These are phyloP conservation scores for Chromobotia macracanthus DNA, from an alignment of 2,797 vertebrate species.

Conservation along the genomic window DNA sequence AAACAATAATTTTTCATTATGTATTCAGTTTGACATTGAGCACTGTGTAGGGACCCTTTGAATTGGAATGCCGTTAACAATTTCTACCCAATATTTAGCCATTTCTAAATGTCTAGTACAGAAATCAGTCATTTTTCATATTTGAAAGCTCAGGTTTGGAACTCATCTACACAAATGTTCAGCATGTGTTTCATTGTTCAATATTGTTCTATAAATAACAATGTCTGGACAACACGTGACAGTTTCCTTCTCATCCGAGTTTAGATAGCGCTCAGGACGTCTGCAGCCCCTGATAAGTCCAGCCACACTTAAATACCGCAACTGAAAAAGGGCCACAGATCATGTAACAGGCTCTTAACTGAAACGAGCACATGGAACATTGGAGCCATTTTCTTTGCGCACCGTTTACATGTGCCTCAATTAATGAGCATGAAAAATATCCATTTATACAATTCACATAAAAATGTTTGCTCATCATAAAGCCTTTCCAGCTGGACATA, in stretches of 20 bases:
- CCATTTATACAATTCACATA: constrained; percentile 16
- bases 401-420: constrained; percentile 13
- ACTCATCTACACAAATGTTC: constrained; percentile 13
- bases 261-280: constrained; percentile 72
- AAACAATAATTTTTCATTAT: neutral
- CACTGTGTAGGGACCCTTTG: neutral
- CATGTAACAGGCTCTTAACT: constrained; percentile 53
- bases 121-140: neutral
- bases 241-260: constrained; percentile 69
- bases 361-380: constrained; percentile 1
- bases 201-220: constrained; percentile 39
- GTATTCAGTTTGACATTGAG: neutral
- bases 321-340: constrained; percentile 69
- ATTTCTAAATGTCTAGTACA: neutral
- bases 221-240: constrained; percentile 67
- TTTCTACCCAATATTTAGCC: neutral
- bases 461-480: constrained; percentile 39
- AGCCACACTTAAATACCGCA: constrained; percentile 64
- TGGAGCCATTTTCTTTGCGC: neutral
- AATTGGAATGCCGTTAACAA: neutral
- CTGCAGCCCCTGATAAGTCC: constrained; percentile 77
- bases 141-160: neutral
- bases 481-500: constrained; percentile 44
- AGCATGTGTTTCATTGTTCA: constrained; percentile 32
- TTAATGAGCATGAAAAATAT: constrained; percentile 33